These are phyloP conservation scores for Tichodroma muraria DNA, from an alignment of 2,113 vertebrate genomes.

Conservation along the genomic window DNA sequence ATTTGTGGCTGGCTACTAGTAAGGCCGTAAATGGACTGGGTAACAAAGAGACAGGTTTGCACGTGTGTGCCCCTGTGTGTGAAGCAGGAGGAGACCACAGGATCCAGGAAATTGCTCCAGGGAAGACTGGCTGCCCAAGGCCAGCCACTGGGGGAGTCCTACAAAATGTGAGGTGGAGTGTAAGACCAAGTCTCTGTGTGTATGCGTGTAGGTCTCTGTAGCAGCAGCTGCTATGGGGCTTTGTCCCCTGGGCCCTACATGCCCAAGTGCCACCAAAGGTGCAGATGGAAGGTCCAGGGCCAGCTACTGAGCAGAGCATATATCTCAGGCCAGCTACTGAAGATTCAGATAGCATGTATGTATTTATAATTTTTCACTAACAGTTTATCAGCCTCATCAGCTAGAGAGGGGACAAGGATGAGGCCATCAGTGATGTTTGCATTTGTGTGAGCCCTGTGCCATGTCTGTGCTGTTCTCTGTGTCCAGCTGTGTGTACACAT, in stretches of 20 bases:
- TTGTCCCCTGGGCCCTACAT: neutral
- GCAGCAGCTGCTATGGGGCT: neutral
- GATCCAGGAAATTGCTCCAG: neutral
- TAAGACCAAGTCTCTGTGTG: neutral
- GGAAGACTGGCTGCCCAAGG: neutral
- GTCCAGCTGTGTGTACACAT: rapidly evolving
- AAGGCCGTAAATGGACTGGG: neutral
- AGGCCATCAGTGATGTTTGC: neutral
- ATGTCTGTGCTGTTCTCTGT: neutral
- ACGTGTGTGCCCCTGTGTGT: neutral
- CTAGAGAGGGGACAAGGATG: neutral
- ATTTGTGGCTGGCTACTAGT: neutral
- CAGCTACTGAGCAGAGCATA: neutral
- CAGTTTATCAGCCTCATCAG: neutral
- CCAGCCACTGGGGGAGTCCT: neutral
- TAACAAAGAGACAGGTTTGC: neutral
- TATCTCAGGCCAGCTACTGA: neutral
- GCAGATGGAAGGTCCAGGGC: neutral
- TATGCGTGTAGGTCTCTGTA: neutral
- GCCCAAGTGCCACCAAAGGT: neutral
- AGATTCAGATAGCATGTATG: neutral
- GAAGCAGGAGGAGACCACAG: neutral
- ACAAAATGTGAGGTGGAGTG: neutral
- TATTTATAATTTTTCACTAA: neutral
- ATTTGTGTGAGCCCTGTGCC: neutral